A percentile compares a stretch with the other conserved stretches of the same genome.
These are phyloP conservation scores for Mastomys coucha DNA, from an alignment of 2,113 vertebrate species.

Conservation along the genomic window DNA sequence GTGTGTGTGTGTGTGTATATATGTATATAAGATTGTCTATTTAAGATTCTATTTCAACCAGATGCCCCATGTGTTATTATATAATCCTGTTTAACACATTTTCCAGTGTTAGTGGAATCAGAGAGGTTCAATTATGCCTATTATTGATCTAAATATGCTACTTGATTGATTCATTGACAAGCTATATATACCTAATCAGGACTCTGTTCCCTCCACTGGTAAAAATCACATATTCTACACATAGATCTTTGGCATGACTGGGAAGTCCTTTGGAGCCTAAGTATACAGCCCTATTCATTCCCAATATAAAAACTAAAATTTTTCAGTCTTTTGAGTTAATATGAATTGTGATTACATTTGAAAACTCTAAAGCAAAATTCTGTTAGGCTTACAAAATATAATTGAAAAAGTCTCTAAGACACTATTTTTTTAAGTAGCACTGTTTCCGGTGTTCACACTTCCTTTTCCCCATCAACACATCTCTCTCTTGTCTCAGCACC, in stretches of 20 bases:
- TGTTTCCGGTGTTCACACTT: not conserved
- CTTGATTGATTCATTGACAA: not conserved
- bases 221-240: not conserved
- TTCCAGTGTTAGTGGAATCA: not conserved
- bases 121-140: not conserved
- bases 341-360: slow-evolving; percentile 1
- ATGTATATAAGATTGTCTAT: not conserved
- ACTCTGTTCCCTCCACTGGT: not conserved
- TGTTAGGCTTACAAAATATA: slow-evolving; percentile 38
- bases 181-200: not conserved
- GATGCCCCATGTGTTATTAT: not conserved
- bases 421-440: not conserved
- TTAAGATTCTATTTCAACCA: slow-evolving; percentile 38
- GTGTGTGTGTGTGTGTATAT: no score
- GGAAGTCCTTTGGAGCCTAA: not conserved
- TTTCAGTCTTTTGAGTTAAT: not conserved
- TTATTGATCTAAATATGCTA: slow-evolving; percentile 17
- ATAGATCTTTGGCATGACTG: not conserved
- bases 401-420: not conserved
- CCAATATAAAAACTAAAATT: slow-evolving; percentile 30
- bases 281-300: not conserved
- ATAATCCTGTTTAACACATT: not conserved
- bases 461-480: not conserved
- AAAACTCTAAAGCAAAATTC: slow-evolving; percentile 34
- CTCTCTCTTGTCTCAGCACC: not conserved